phyloP scores from a whole-genome alignment of 2,888 invertebrate species.

The Ophion obscuratus region DNA sequence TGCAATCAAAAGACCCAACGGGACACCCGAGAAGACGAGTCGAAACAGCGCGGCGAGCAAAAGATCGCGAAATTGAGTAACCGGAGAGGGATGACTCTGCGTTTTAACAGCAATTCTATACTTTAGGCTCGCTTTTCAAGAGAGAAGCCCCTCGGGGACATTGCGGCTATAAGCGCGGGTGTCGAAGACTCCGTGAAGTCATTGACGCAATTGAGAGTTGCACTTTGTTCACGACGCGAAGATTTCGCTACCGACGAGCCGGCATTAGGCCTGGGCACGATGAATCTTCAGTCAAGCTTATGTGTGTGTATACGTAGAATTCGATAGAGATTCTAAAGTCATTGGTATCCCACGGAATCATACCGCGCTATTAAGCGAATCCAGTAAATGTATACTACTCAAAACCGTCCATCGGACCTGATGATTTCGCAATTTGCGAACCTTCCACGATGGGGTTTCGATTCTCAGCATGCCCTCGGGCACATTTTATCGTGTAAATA shows the following conservation, averaged over 20 bases:
- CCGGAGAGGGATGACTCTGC: slow-evolving; percentile 38
- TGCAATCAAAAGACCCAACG: slow-evolving; percentile 59
- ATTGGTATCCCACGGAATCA: slow-evolving; percentile 38
- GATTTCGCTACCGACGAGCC: slow-evolving; percentile 14
- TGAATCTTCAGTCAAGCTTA: neutral
- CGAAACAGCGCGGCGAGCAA: slow-evolving; percentile 27
- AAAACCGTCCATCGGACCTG: neutral
- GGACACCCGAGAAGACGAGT: slow-evolving; percentile 41
- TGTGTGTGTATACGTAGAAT: slow-evolving; percentile 2
- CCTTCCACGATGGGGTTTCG: neutral
- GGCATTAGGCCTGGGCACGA: neutral
- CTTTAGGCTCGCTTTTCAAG: slow-evolving; percentile 33
- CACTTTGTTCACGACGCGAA: neutral
- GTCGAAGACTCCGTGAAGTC: slow-evolving; percentile 32
- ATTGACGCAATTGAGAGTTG: slow-evolving; percentile 30
- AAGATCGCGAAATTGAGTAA: slow-evolving; percentile 60
- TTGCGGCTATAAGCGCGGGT: neutral
- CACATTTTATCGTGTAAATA: neutral
- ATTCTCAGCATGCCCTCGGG: neutral
- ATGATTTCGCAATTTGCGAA: slow-evolving; percentile 2
- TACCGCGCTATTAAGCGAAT: slow-evolving; percentile 26
- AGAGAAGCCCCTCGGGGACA: slow-evolving; percentile 19
- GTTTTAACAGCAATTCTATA: slow-evolving; percentile 39
- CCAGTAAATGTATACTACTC: neutral
- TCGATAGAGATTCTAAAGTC: slow-evolving; percentile 22